These are phyloP conservation scores for Drosophila limbata DNA, from an alignment of 2,888 invertebrate genomes.

Conservation along the genomic window DNA sequence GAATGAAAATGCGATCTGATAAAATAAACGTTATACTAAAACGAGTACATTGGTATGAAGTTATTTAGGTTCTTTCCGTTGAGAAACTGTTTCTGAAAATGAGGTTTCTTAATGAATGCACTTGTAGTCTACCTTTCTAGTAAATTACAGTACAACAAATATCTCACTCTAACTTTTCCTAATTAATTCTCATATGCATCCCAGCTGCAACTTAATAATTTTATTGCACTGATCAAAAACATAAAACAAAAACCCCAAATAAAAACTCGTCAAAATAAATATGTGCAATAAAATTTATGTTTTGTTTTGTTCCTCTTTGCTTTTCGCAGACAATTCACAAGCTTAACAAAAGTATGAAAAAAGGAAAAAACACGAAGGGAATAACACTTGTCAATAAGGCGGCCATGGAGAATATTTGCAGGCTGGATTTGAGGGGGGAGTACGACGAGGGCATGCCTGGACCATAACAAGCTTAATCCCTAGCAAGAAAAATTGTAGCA, in stretches of 20 bases:
- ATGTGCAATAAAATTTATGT: constrained; percentile 61
- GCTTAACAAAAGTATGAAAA: constrained; percentile 59
- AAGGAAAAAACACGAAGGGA: constrained; percentile 10
- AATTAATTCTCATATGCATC: background rate
- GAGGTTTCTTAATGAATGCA: background rate
- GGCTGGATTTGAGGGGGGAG: constrained; percentile 16
- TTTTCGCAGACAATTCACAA: constrained; percentile 68
- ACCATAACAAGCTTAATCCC: constrained; percentile 75
- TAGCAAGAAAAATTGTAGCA: constrained; percentile 72
- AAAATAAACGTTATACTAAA: too few species aligned
- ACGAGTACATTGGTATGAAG: too few species aligned
- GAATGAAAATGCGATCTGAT: too few species aligned
- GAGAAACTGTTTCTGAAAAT: background rate
- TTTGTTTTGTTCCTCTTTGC: constrained; percentile 25
- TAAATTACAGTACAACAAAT: background rate
- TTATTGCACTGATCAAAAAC: constrained; percentile 23
- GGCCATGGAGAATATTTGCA: constrained; percentile 17
- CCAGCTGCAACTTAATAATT: constrained; percentile 51
- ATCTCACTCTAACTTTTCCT: background rate
- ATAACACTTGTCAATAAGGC: constrained; percentile 58
- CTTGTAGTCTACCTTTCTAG: background rate
- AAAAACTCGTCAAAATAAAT: constrained; percentile 56
- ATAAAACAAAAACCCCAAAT: constrained; percentile 34
- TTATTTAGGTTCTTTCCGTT: too few species aligned
- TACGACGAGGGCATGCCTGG: constrained; percentile 42